Base-by-base conservation (phyloP, 2,797 vertebrate species). In the Menidia menidia region DNA sequence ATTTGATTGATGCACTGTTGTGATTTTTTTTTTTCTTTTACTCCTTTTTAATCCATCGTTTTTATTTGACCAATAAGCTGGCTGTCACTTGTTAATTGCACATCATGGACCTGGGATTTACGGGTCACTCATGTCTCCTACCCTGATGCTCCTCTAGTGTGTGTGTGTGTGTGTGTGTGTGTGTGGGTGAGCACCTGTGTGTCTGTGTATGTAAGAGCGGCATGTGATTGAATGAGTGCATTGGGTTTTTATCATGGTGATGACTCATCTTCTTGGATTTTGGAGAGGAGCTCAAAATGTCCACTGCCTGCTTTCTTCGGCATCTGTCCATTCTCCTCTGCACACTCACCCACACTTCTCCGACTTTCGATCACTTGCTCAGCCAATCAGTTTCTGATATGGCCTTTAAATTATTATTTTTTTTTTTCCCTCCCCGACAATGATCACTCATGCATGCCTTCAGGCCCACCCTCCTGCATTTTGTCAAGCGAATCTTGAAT, bases 1-100 rank as follows among this genome's bases (percentile, higher is more conserved):
- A 91, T 87, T 90, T 92, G 88, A 92, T 93, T 93, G 87, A 92
- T 94, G 92, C 91, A 93, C 89, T 94, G 83, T 89, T 93, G 89
- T 93, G 84, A 91, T 92, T 74, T 90, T 61, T 80, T 73, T 62
- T 68, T 59, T 63, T 30, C 55, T 81, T 68, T 67, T 57, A 56
- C 77, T 87, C 31, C 70, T 78, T 75, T 90, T 85, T 87, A 90
- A 89, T 90, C 77, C 83, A 90, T 92, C 66, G 60, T 91, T 91
- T 91, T 91, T 74, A 76, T 90, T 91, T 90, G 84, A 93, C 84
- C 87, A 92, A 88, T 92, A 76, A 72, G 83, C 83, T 92, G 91
- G 90, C 90, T 93, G 85, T 90, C 90, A 93, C 91, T 89, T 78
- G 87, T 91, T 90, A 93, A 94, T 92, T 86, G 86, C 93, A 93